Base-by-base conservation (phyloP, 2,113 vertebrate genomes). In the Oncorhynchus gorbuscha region DNA sequence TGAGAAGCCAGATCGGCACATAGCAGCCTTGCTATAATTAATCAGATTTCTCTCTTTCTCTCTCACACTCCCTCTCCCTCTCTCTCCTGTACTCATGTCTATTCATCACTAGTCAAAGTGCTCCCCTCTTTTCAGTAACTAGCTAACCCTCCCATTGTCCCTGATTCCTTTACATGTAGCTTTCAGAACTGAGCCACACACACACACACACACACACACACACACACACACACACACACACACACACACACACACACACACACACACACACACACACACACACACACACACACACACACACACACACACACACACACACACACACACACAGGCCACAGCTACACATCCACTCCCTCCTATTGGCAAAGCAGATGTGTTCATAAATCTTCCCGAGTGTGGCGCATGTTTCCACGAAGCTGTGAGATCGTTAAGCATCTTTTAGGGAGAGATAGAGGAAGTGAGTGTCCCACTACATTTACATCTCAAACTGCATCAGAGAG, bases 1-100 rank as follows among this genome's bases (percentile, higher is more conserved):
- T 96, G 95, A 97, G 94, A 95, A 97, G 94, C 93, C 90, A 94
- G 94, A 96, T 94, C 94, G 94, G 94, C 94, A 94, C 94, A 93
- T 94, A 94, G 93, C 92, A 94, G 94, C 92, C 93, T 94, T 84
- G 93, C 94, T 94, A 95, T 96, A 96, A 96, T 98, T 97, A 97
- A 97, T 96, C 95, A 93, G 92, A 86, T 86, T 83, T 80, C 62
- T 48, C 71, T 30, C 75, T 39, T 59, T 76, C 78, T 9, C 30
- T 26, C 70, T 22, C 78, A 55, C 51, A 22, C 12, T 3, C 73
- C 24, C 76, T 75, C 79, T 76, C 80, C 16, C 12, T 7, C 73
- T 39, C 76, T 75, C 79, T 76, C 80, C 66, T 81, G 76, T 35
- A 91, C 93, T 93, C 92, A 92, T 93, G 89, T 93, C 91, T 90